Conservation (phyloP, 2,113 vertebrate species). For the Willisornis vidua region DNA sequence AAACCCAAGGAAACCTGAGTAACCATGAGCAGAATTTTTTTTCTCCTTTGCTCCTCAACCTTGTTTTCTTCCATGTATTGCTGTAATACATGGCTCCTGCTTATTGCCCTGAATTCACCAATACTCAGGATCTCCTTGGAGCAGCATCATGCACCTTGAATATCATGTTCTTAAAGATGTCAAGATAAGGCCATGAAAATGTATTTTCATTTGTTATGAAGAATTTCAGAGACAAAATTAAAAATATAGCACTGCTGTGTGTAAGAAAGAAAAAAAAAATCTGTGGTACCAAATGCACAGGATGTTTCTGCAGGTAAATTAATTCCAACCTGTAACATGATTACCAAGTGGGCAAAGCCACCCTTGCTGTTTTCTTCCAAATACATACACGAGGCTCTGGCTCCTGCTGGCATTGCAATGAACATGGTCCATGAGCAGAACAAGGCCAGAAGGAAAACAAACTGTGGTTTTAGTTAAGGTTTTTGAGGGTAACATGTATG, state of each 20-base stretch:
- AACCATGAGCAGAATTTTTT: rapidly evolving
- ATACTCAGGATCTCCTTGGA: neutral
- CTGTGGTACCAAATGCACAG: neutral
- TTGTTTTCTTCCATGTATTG: neutral
- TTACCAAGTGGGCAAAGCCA: neutral
- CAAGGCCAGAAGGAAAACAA: neutral
- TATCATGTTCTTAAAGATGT: neutral
- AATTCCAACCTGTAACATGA: neutral
- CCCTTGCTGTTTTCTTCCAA: neutral
- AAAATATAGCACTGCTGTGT: neutral
- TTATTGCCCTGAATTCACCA: neutral
- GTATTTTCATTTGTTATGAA: neutral
- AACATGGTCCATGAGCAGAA: neutral
- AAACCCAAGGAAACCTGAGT: neutral
- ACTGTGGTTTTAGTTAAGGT: neutral
- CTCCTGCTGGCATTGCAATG: neutral
- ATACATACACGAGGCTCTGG: neutral
- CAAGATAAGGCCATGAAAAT: neutral
- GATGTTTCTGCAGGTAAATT: neutral
- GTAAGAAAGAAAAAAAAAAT: neutral
- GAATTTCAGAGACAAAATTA: neutral
- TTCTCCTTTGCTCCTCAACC: neutral
- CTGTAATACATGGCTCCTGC: neutral
- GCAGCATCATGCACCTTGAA: neutral
- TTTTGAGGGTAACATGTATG: neutral